Percentiles rank a stretch among this genome's conserved stretches.
phyloP scores from a whole-genome alignment of 2,797 vertebrate species.

The Caiman crocodilus region DNA sequence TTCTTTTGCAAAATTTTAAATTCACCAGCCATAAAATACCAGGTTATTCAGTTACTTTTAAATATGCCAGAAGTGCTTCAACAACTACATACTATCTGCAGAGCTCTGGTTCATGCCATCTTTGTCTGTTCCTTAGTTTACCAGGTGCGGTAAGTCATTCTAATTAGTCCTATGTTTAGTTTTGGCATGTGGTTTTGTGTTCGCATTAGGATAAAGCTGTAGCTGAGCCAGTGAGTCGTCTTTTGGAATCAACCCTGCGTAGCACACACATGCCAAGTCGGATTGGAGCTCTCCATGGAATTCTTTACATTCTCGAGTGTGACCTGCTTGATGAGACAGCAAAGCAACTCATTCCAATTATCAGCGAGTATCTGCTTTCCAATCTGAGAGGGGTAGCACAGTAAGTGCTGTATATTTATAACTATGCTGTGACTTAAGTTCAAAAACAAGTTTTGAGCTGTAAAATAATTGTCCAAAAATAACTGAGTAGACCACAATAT shows the following conservation, averaged over 20 bases:
- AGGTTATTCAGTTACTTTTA: background rate
- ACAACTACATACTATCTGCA: background rate
- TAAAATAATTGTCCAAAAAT: background rate
- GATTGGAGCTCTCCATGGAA: constrained; percentile 94
- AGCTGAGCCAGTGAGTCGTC: constrained; percentile 93
- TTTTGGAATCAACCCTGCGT: constrained; percentile 92
- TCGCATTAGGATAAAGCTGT: constrained; percentile 91
- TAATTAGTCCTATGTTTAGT: background rate
- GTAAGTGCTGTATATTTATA: constrained; percentile 81
- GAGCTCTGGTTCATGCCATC: background rate
- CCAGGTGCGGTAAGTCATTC: background rate
- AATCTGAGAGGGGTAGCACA: constrained; percentile 91
- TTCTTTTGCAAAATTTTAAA: background rate
- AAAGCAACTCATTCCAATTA: constrained; percentile 91
- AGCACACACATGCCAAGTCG: constrained; percentile 96
- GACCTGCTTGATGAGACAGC: constrained; percentile 96
- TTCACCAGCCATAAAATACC: background rate
- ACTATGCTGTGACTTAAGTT: background rate
- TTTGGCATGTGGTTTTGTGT: background rate
- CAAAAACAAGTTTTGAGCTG: background rate
- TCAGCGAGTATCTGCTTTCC: constrained; percentile 95
- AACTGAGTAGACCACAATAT: background rate
- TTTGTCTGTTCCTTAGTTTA: constrained; percentile 26
- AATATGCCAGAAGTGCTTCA: no score
- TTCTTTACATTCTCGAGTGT: constrained; percentile 95